Percentiles rank a stretch among this genome's conserved stretches.
These are phyloP conservation scores for Psettodes erumei DNA, from an alignment of 2,113 vertebrate genomes.

Conservation along the genomic window DNA sequence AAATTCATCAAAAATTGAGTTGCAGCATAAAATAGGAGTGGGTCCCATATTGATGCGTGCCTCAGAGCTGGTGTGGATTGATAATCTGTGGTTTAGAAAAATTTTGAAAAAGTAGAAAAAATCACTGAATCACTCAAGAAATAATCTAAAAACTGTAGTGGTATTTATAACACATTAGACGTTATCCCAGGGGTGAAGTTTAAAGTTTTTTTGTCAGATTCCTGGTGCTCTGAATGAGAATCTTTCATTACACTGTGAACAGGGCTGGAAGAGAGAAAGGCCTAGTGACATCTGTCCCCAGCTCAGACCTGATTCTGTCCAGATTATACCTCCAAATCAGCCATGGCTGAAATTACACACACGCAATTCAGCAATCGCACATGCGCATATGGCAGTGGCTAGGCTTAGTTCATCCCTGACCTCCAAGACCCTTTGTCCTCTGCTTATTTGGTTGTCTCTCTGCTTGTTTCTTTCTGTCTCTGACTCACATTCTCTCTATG, in stretches of 20 bases:
- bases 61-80: neutral
- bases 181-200: neutral
- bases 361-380: conserved; percentile 26
- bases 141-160: neutral
- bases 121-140: neutral
- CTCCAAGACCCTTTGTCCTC: conserved; percentile 52
- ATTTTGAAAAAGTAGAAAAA: neutral
- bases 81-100: neutral
- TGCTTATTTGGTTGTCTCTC: conserved; percentile 27
- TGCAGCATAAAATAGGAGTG: too few relatives aligned
- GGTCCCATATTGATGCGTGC: neutral
- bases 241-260: conserved; percentile 29
- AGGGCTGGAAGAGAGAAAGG: conserved; percentile 3
- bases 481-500: conserved; percentile 13
- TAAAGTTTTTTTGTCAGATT: neutral
- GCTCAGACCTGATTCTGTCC: conserved; percentile 57
- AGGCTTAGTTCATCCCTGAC: conserved; percentile 57
- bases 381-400: neutral
- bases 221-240: neutral
- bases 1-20: neutral
- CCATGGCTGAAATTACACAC: conserved; percentile 36
- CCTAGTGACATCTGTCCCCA: conserved; percentile 62
- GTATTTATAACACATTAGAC: neutral
- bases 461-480: conserved; percentile 17
- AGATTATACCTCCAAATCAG: conserved; percentile 65